These are phyloP conservation scores for Arrhopalites spinosus DNA, from an alignment of 2,888 invertebrate genomes.

Conservation along the genomic window DNA sequence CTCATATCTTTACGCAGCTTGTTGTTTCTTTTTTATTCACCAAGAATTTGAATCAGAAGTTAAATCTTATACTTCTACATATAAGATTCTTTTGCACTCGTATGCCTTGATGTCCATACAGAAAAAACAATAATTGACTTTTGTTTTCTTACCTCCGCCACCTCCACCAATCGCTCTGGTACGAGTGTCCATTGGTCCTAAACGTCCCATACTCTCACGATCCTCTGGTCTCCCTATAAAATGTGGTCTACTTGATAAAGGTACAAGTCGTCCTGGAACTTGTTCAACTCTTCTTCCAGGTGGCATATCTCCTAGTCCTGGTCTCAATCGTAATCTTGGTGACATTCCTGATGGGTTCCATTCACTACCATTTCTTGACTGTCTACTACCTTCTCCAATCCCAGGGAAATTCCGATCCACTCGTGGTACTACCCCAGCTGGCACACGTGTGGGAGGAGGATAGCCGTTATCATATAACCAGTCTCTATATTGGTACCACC, in stretches of 20 bases:
- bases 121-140: too few relatives aligned
- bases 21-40: too few relatives aligned
- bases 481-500: constrained; percentile 93
- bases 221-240: constrained; percentile 44
- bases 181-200: neutral
- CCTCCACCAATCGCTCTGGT: too few relatives aligned
- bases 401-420: neutral
- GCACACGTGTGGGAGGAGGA: constrained; percentile 63
- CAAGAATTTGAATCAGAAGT: too few relatives aligned
- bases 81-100: too few relatives aligned
- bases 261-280: constrained; percentile 28
- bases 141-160: too few relatives aligned
- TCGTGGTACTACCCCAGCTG: neutral
- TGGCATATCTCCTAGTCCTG: neutral
- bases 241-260: constrained; percentile 45
- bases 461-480: constrained; percentile 83
- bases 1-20: too few relatives aligned
- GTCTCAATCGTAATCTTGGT: constrained; percentile 11
- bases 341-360: neutral
- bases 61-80: too few relatives aligned
- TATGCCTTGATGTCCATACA: too few relatives aligned
- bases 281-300: constrained; percentile 26
- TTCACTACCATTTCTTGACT: constrained; percentile 11
- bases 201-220: neutral
- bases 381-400: constrained; percentile 5